These are phyloP conservation scores for Philopotamus ludificatus DNA, from an alignment of 1,140 invertebrate species.

Conservation along the genomic window DNA sequence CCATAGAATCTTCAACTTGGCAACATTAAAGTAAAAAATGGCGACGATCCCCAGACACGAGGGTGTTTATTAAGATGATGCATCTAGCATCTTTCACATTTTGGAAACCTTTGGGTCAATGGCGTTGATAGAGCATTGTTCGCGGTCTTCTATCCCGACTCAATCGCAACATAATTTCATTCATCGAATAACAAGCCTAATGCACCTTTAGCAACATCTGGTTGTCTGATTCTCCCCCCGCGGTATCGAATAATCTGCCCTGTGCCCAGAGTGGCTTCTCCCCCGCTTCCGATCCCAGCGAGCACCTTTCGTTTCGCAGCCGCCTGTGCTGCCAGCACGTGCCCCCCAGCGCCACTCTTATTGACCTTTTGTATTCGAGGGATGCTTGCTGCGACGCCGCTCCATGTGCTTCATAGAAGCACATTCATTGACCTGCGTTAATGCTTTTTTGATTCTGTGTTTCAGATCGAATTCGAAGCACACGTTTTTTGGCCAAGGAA, in stretches of 20 bases:
- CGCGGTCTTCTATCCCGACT: no score
- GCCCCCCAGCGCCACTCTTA: conserved; percentile 14
- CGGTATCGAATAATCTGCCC: background rate
- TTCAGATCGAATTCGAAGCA: no score
- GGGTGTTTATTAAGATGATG: no score
- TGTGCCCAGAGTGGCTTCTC: background rate
- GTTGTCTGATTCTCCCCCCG: background rate
- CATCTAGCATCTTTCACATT: no score
- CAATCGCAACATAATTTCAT: background rate
- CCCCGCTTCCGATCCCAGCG: conserved; percentile 7
- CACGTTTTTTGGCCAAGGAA: no score
- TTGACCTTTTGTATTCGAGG: conserved; percentile 23
- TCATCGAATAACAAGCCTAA: conserved; percentile 9
- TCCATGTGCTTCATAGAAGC: background rate
- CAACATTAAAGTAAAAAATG: no score
- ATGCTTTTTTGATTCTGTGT: background rate
- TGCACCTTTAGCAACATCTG: conserved; percentile 19
- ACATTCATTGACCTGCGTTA: background rate
- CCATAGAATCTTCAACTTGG: no score
- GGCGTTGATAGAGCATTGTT: no score
- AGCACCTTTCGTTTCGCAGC: conserved; percentile 16
- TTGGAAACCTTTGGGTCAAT: no score
- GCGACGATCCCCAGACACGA: no score
- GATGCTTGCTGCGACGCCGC: no score
- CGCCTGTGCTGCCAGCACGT: conserved; percentile 3